phyloP scores from a whole-genome alignment of 1,140 invertebrate species.

The Lycorma delicatula region DNA sequence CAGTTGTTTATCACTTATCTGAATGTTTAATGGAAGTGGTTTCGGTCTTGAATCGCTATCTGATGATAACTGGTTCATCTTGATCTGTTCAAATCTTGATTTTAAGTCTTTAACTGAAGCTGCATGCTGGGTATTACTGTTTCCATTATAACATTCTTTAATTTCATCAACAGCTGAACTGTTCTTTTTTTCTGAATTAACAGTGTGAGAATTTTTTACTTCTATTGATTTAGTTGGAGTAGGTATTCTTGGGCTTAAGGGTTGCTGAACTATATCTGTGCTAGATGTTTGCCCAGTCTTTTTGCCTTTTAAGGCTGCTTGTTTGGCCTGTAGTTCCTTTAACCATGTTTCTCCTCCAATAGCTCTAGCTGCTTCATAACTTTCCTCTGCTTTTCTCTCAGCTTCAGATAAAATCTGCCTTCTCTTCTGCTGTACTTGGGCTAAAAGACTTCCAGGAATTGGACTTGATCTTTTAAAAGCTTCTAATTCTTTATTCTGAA shows the following conservation, averaged over 20 bases:
- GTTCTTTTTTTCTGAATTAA: slow-evolving; percentile 9
- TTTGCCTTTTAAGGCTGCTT: slow-evolving; percentile 39
- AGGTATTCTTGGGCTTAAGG: neutral
- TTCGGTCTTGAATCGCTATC: neutral
- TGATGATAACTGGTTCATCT: slow-evolving; percentile 25
- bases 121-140: slow-evolving; percentile 10
- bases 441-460: slow-evolving; percentile 50
- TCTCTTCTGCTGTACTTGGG: slow-evolving; percentile 66
- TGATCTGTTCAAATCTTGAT: slow-evolving; percentile 67
- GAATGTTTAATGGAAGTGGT: no score
- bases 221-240: slow-evolving; percentile 3
- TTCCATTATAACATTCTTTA: no score
- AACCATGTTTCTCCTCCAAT: slow-evolving; percentile 55
- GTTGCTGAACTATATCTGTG: neutral
- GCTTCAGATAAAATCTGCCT: slow-evolving; percentile 47
- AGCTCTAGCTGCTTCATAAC: slow-evolving; percentile 31
- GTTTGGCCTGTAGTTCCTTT: slow-evolving; percentile 67
- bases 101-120: slow-evolving; percentile 63
- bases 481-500: slow-evolving; percentile 36
- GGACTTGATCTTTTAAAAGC: slow-evolving; percentile 39
- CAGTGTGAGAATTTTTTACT: neutral
- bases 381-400: slow-evolving; percentile 28
- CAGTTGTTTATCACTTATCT: slow-evolving; percentile 14
- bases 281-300: neutral
- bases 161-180: neutral